These are phyloP conservation scores for Hypsopygia costalis DNA, from an alignment of 2,888 invertebrate genomes.

Conservation along the genomic window DNA sequence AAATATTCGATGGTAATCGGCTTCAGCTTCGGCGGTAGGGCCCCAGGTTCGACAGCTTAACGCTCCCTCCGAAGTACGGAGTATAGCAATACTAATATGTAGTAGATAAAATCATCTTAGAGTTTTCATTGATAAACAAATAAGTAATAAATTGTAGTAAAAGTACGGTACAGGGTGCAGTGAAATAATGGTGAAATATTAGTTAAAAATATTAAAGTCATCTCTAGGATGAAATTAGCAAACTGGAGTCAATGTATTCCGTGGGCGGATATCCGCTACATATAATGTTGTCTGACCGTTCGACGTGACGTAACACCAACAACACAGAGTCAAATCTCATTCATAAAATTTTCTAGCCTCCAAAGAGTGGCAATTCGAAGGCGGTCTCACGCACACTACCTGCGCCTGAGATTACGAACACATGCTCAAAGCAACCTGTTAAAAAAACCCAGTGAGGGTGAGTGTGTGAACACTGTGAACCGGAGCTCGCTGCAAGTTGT, in stretches of 20 bases:
- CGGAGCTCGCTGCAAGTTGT: slow-evolving; percentile 31
- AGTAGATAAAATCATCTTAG: too few relatives aligned
- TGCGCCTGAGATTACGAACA: slow-evolving; percentile 30
- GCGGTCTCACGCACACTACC: slow-evolving; percentile 15
- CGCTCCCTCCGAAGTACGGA: too few relatives aligned
- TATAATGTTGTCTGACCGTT: not conserved
- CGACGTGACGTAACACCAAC: slow-evolving; percentile 8
- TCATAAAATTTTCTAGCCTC: slow-evolving; percentile 14
- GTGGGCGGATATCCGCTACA: not conserved
- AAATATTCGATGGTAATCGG: too few relatives aligned
- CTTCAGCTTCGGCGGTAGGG: too few relatives aligned
- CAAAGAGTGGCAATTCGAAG: slow-evolving; percentile 5
- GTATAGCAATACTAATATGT: too few relatives aligned
- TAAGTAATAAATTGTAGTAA: too few relatives aligned
- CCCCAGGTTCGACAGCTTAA: too few relatives aligned
- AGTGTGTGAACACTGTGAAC: slow-evolving; percentile 66
- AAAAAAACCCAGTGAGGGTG: slow-evolving; percentile 39
- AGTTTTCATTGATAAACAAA: too few relatives aligned
- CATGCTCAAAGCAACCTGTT: slow-evolving; percentile 45
- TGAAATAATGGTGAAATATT: too few relatives aligned
- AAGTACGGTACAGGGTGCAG: too few relatives aligned
- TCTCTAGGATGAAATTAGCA: too few relatives aligned
- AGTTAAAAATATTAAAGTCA: too few relatives aligned
- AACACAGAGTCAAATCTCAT: slow-evolving; percentile 14
- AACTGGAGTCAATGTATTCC: not conserved